These are phyloP conservation scores for Centruroides vittatus DNA, from an alignment of 1,140 invertebrate genomes.

Conservation along the genomic window DNA sequence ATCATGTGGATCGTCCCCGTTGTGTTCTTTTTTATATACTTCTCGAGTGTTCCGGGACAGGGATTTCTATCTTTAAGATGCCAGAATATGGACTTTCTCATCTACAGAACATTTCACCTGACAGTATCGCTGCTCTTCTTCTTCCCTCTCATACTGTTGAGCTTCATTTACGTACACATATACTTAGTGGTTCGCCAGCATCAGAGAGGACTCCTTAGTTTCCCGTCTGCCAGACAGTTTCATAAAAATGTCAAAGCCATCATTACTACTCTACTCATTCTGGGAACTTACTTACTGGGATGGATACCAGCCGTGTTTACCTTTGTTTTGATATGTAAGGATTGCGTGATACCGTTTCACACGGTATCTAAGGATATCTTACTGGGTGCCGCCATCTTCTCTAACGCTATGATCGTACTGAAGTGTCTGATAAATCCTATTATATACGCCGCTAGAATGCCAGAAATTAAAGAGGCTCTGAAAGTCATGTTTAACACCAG, in stretches of 20 bases:
- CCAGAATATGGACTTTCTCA: constrained; percentile 9
- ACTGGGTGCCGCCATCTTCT: constrained; percentile 15
- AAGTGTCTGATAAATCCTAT: constrained; percentile 50
- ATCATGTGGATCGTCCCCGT: constrained; percentile 41
- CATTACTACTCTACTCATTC: constrained; percentile 46
- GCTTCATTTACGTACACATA: constrained; percentile 42
- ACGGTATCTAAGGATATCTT: background rate
- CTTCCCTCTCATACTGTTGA: constrained; percentile 39
- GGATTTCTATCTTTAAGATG: constrained; percentile 28
- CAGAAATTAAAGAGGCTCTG: constrained; percentile 35
- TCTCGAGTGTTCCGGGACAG: constrained; percentile 31
- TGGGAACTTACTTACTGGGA: constrained; percentile 42
- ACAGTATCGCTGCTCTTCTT: constrained; percentile 29
- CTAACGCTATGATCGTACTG: constrained; percentile 38
- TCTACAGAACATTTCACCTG: constrained; percentile 30
- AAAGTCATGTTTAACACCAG: constrained; percentile 6
- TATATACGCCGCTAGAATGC: constrained; percentile 50
- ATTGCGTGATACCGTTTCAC: constrained; percentile 26
- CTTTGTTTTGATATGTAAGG: constrained; percentile 36
- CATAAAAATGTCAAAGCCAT: constrained; percentile 42
- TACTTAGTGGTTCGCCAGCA: constrained; percentile 39
- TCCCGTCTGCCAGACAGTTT: constrained; percentile 1
- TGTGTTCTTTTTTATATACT: constrained; percentile 35
- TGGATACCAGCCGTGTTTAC: constrained; percentile 44
- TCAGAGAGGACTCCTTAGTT: constrained; percentile 29